Evolutionary conservation across 1,140 invertebrate genomes (phyloP).

Genomic region (Orchestia grillus): DNA sequence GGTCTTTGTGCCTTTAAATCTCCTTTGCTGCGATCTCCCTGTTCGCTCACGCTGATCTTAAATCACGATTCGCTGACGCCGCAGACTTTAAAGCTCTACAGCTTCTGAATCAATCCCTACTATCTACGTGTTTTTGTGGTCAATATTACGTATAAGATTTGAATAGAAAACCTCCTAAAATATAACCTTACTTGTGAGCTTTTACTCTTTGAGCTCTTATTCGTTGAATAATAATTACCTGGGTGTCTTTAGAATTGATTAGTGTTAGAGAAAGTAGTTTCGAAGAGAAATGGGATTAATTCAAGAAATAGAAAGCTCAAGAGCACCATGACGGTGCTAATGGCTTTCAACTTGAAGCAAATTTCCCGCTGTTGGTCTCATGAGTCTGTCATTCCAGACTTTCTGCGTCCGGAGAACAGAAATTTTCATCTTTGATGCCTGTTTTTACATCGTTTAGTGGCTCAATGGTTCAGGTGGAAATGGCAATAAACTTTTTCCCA

Average conservation of each 20-base stretch:
- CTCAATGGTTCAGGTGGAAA: not conserved
- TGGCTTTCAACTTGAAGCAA: not conserved
- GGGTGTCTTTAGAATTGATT: not conserved
- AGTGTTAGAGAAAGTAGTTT: not conserved
- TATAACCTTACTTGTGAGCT: too few relatives aligned
- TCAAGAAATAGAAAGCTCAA: not conserved
- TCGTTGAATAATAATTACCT: too few relatives aligned
- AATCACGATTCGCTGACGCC: not conserved
- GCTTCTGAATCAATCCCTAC: too few relatives aligned
- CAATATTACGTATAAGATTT: too few relatives aligned
- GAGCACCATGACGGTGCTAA: not conserved
- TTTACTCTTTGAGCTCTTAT: too few relatives aligned
- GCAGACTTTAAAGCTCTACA: not conserved
- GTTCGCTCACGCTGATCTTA: not conserved
- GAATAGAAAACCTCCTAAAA: too few relatives aligned
- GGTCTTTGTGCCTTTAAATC: not conserved
- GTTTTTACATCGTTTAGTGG: not conserved
- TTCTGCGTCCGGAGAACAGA: not conserved
- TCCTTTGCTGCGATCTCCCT: not conserved
- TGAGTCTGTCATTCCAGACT: not conserved
- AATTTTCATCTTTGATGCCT: not conserved
- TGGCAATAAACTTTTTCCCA: conserved; percentile 1
- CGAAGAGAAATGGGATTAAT: not conserved
- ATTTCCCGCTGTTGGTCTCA: not conserved
- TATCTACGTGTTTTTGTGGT: too few relatives aligned